Base-by-base conservation (phyloP, 2,113 vertebrate genomes). In the Nycticryphes semicollaris region DNA sequence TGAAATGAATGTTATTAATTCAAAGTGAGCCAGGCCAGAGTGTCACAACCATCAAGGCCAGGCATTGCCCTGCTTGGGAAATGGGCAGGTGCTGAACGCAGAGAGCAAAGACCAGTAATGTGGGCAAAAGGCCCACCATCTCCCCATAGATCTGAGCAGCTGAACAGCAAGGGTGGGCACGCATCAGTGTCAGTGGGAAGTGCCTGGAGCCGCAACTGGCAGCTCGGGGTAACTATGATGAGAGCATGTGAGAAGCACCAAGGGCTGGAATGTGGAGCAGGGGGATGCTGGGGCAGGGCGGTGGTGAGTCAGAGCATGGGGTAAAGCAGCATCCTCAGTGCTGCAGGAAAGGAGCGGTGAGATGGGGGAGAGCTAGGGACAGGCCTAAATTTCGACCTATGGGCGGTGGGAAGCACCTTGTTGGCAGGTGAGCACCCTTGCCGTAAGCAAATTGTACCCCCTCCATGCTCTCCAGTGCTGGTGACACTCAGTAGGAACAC, bases 1-100 rank as follows among this genome's bases (percentile, higher is more conserved):
- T 93, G 91, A 96, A 97, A 97, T 95, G 87, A 87, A 50, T 35
- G 89, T 82, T 95, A 94, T 93, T 93, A 96, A 93, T 87, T 67
- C 96, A 62, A 70, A 93, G 86, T 0, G 7, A 90, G 86, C 56
- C 60, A 24, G 91, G 86, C 73, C 93, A 66, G 80, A 19, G 64
- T 84, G 91, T 92, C 94, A 93, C 72, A 82, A 28, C 16, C 5
- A 1, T 62, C 88, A 84, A 24, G 14, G 81, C 51, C 74, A 73
- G 63, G 82, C 74, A 53, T 12, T 25, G 72, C 72, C 72, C 72
- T 66, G 79, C 83, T 37, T 0, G 0, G 67, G 82, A 57, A 86
- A 79, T 1, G 8, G 53, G 51, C 35, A 50, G 80, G 27, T 1
- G 1, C 63, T 0, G 7, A 67, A 47, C 2, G 1, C 39, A 19